phyloP scores from a whole-genome alignment of 2,113 vertebrate genomes.

The Macrotis lagotis region DNA sequence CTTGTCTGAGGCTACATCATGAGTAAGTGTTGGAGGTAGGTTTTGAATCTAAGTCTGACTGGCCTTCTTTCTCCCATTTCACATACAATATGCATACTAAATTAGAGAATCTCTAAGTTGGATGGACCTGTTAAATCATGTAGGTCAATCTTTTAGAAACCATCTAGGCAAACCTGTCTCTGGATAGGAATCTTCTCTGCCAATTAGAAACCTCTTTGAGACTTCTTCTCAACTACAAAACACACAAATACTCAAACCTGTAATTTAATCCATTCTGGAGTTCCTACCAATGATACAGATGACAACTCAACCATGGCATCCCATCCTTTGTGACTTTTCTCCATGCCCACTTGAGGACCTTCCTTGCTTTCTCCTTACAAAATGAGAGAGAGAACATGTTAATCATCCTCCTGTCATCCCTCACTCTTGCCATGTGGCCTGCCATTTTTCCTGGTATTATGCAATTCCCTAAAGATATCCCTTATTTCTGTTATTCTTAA shows the following conservation, averaged over 20 bases:
- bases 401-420: not conserved
- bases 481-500: not conserved
- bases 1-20: not conserved
- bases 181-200: not conserved
- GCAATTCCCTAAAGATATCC: too few relatives aligned
- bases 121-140: not conserved
- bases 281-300: not conserved
- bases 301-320: not conserved
- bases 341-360: not conserved
- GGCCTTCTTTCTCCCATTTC: not conserved
- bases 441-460: not conserved
- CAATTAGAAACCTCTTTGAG: not conserved
- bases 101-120: not conserved
- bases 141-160: not conserved
- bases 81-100: not conserved
- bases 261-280: not conserved
- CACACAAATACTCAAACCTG: not conserved
- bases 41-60: not conserved
- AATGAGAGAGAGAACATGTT: not conserved
- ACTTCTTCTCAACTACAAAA: not conserved
- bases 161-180: not conserved
- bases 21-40: not conserved
- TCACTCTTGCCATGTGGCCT: not conserved
- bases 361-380: not conserved
- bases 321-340: not conserved